Percentiles rank a stretch among this genome's conserved stretches.
Conservation (phyloP, 1,140 invertebrate genomes). For the Ruditapes philippinarum region DNA sequence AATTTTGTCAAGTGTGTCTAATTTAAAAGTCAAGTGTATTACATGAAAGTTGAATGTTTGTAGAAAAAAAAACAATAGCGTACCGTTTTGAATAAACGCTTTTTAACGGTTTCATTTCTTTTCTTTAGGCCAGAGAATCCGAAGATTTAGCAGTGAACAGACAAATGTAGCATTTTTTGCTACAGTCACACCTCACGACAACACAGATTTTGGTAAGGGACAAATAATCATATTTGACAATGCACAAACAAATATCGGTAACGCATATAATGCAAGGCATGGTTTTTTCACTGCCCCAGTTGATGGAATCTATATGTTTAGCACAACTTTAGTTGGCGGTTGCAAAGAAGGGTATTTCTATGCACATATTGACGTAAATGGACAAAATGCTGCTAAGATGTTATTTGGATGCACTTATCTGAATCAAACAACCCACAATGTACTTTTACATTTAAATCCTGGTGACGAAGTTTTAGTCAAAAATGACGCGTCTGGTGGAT, state of each 20-base stretch:
- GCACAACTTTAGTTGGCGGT: background rate
- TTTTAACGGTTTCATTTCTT: no score
- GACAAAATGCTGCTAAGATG: background rate
- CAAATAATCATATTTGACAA: conserved; percentile 7
- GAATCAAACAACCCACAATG: background rate
- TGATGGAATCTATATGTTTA: background rate
- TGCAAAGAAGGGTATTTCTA: background rate
- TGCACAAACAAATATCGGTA: background rate
- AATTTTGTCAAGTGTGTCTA: no score
- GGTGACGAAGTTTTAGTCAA: background rate
- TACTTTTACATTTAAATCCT: background rate
- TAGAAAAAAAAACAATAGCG: no score
- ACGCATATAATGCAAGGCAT: background rate
- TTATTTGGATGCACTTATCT: background rate
- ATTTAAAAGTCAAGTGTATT: no score
- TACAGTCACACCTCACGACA: background rate
- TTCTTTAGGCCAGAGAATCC: no score
- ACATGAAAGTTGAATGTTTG: no score
- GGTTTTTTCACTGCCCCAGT: background rate
- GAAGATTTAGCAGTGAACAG: no score
- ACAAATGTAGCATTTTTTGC: conserved; percentile 3
- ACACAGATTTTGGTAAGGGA: background rate
- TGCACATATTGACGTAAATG: background rate
- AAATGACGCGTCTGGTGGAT: background rate
- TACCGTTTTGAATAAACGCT: no score